These are phyloP conservation scores for Trachythela sp. DNA, from an alignment of 64 coral and sea anemone species.

Conservation along the genomic window DNA sequence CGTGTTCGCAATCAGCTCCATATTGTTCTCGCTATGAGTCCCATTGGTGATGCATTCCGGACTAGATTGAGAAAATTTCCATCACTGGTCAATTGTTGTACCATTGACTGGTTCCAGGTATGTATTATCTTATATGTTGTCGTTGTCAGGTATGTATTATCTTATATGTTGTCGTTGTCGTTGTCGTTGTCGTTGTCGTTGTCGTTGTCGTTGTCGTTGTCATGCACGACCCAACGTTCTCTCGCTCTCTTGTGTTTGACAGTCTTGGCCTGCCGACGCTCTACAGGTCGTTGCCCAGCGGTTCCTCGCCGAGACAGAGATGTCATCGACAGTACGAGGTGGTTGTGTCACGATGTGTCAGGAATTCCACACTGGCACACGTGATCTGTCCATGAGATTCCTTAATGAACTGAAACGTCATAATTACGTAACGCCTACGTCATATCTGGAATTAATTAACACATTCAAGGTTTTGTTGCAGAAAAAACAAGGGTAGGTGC, in stretches of 20 bases:
- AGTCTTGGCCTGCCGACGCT: constrained; percentile 96
- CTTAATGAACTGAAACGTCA: constrained; percentile 87
- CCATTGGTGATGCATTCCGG: constrained; percentile 95
- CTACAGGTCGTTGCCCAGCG: constrained; percentile 91
- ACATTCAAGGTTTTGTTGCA: constrained; percentile 93
- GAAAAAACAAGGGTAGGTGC: constrained; percentile 94
- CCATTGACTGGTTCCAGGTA: constrained; percentile 99
- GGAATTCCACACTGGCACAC: constrained; percentile 84
- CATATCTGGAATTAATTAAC: constrained; percentile 91
- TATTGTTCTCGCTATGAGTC: constrained; percentile 96
- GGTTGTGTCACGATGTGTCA: constrained; percentile 97
- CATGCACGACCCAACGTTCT: no score
- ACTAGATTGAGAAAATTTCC: constrained; percentile 96
- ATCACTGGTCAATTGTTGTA: constrained; percentile 94
- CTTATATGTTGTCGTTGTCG: constrained; percentile 19
- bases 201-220: no score
- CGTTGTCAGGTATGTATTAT: constrained; percentile 57
- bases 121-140: background rate
- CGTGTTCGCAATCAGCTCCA: constrained; percentile 93
- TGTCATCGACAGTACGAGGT: constrained; percentile 60
- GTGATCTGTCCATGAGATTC: constrained; percentile 71
- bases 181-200: no score
- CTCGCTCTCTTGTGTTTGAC: background rate
- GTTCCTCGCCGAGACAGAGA: constrained; percentile 84
- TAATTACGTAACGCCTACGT: constrained; percentile 96